Evolutionary conservation across 2,888 invertebrate genomes (phyloP).

Genomic region (Galeopsomyia nigrocyanea): DNA sequence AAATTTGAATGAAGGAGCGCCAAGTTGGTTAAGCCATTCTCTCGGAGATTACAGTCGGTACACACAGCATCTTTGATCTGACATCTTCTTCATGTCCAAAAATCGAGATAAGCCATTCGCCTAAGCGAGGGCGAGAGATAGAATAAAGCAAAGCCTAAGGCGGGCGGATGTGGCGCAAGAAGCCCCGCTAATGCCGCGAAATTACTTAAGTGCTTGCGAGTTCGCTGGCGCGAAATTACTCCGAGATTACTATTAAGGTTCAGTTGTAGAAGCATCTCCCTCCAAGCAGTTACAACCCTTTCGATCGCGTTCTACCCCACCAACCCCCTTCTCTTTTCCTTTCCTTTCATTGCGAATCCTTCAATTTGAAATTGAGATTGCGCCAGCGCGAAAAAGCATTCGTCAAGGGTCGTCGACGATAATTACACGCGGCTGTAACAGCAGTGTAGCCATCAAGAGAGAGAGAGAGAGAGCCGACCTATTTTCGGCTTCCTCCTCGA

Average conservation of each 20-base stretch:
- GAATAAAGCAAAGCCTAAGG: not conserved
- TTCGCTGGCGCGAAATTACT: slow-evolving; percentile 42
- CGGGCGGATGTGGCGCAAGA: slow-evolving; percentile 16
- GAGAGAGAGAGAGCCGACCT: slow-evolving; percentile 28
- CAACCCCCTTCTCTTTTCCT: slow-evolving; percentile 27
- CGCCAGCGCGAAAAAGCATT: slow-evolving; percentile 22
- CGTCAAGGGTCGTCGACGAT: slow-evolving; percentile 22
- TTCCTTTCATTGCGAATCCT: slow-evolving; percentile 31
- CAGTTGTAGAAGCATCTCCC: slow-evolving; percentile 8
- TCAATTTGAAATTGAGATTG: slow-evolving; percentile 45
- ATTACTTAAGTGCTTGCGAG: slow-evolving; percentile 45
- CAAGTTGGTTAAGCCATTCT: slow-evolving; percentile 28
- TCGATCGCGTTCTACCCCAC: slow-evolving; percentile 28
- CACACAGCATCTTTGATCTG: slow-evolving; percentile 29
- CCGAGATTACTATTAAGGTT: slow-evolving; percentile 40
- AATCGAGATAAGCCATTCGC: slow-evolving; percentile 5
- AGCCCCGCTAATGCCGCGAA: slow-evolving; percentile 38
- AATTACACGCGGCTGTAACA: slow-evolving; percentile 19
- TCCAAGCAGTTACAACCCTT: slow-evolving; percentile 28
- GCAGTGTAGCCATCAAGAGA: not conserved
- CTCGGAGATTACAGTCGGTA: not conserved
- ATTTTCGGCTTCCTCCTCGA: slow-evolving; percentile 29
- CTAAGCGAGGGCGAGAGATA: too few relatives aligned
- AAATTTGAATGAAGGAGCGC: not conserved
- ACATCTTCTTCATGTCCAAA: not conserved